Evolutionary conservation across 2,797 vertebrate species (phyloP).

Genomic region (Sternotherus odoratus): DNA sequence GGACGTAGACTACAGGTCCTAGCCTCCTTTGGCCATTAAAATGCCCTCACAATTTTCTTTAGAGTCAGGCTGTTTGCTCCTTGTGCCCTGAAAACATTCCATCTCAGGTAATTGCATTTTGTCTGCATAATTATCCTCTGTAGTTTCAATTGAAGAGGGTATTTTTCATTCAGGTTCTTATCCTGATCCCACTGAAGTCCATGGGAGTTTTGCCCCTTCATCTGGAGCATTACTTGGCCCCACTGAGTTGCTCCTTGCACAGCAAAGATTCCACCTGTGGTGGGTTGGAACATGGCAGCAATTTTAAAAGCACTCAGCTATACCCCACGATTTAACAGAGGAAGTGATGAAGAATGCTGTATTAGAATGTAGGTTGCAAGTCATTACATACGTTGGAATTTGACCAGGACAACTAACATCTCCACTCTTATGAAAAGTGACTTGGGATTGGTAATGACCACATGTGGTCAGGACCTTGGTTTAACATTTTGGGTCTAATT

Average conservation of each 20-base stretch:
- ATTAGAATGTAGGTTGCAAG: not conserved
- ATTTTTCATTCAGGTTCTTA: constrained; percentile 35
- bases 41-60: not conserved
- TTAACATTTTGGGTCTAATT: not conserved
- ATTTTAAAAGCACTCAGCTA: not conserved
- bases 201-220: constrained; percentile 22
- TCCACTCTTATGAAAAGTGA: not conserved
- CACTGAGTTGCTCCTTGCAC: constrained; percentile 13
- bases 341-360: not conserved
- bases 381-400: not conserved
- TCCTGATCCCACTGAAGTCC: not conserved
- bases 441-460: not conserved
- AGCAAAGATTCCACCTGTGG: not conserved
- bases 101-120: constrained; percentile 14
- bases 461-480: not conserved
- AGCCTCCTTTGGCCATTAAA: not conserved
- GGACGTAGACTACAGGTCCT: not conserved
- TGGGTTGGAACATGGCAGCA: not conserved
- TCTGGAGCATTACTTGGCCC: not conserved
- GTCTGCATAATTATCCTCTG: constrained; percentile 28
- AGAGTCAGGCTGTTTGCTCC: not conserved
- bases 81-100: not conserved
- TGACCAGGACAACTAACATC: not conserved
- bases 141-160: constrained; percentile 27
- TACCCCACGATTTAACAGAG: not conserved